Evolutionary conservation across 2,797 vertebrate species (phyloP), one percentile per base, ranked within the genome.

Genomic region (Poliocrania exsul): DNA sequence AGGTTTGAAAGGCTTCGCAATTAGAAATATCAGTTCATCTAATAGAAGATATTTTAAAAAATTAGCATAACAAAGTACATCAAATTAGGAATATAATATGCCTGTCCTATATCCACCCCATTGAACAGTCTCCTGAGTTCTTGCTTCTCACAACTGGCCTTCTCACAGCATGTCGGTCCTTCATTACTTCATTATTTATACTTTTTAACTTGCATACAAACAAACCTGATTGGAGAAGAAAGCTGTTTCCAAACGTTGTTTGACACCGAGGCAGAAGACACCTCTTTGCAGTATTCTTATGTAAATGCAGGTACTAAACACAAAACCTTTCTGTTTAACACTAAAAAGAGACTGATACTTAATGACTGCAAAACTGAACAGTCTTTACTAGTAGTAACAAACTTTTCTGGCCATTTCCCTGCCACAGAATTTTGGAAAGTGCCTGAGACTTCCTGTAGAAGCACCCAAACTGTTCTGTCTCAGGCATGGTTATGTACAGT

Each of bases 371-470:
- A 69, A 88, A 67, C 53, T 50, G 78, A 81, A 72, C 51, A 53
- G 26, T 60, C 28, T 89, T 88, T 84, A 75, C 38, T 31, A 85
- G 64, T 35, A 40, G 56, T 69, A 73, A 86, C 77, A 90, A 71
- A 86, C 85, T 60, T 62, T 54, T 67, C 75, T 92, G 70, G 62
- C 49, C 87, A 35, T 17, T 28, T 86, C 66, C 81, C 75, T 95
- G 74, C 67, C 78, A 46, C 58, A 80, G 61, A 50, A 86, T 80
- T 94, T 91, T 94, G 82, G 42, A 47, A 73, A 89, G 58, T 74
- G 49, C 37, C 61, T 29, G 44, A 88, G 17, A 49, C 18, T 61
- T 21, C 8, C 57, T 79, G n/a, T 60, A 44, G 40, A 67, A 78
- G 14, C 29, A 25, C 56, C n/a, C 69, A 64, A 90, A 74, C 62